Evolutionary conservation across 2,888 invertebrate genomes (phyloP).

Genomic region (Julus scandinavius): DNA sequence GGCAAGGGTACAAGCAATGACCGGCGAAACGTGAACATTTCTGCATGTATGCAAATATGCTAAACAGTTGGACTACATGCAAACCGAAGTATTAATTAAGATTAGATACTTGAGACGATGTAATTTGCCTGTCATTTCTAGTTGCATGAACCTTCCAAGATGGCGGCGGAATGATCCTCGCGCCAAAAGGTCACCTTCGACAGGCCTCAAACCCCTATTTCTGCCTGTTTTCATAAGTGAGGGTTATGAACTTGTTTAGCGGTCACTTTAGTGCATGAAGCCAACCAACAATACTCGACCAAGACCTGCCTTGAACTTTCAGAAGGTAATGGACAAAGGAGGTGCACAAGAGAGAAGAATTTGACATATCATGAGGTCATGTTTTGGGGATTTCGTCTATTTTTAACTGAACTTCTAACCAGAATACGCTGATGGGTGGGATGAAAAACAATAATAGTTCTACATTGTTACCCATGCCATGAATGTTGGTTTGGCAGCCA

Average conservation of each 20-base stretch:
- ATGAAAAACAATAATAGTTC: conserved; percentile 7
- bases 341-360: conserved; percentile 11
- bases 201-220: conserved; percentile 37
- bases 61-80: not conserved
- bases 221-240: conserved; percentile 35
- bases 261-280: conserved; percentile 14
- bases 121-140: not conserved
- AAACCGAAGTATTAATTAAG: conserved; percentile 20
- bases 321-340: conserved; percentile 42
- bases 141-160: not conserved
- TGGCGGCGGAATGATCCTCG: not conserved
- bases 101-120: conserved; percentile 8
- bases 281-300: conserved; percentile 31
- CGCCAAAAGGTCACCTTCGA: conserved; percentile 9
- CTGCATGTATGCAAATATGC: not conserved
- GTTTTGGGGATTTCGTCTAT: conserved; percentile 17
- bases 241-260: conserved; percentile 39
- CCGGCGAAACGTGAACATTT: not conserved
- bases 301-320: conserved; percentile 42
- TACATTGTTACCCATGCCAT: not conserved
- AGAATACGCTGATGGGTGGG: not conserved
- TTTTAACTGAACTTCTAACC: conserved; percentile 37
- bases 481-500: conserved; percentile 9
- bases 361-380: conserved; percentile 42
- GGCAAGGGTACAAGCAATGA: not conserved